Evolutionary conservation across 1,140 invertebrate species (phyloP).

Genomic region (Trachymyrmex cornetzi): DNA sequence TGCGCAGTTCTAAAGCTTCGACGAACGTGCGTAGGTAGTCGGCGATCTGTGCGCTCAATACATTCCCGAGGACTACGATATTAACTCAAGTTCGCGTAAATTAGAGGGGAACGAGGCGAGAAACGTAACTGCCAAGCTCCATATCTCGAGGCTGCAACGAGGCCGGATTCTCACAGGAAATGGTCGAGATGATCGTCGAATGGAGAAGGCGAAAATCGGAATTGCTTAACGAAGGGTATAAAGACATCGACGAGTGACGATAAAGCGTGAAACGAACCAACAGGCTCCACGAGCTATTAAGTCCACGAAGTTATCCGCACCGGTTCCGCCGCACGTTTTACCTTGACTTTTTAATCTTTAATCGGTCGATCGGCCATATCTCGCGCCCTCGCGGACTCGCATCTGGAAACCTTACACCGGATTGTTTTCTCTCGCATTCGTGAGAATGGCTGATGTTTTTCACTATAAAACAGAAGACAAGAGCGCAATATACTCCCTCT

Average conservation of each 20-base stretch:
- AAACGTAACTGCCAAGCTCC: constrained; percentile 15
- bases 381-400: constrained; percentile 26
- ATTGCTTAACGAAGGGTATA: constrained; percentile 48
- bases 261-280: constrained; percentile 52
- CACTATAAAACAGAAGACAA: constrained; percentile 49
- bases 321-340: constrained; percentile 9
- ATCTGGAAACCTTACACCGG: constrained; percentile 66
- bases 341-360: constrained; percentile 24
- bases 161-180: constrained; percentile 25
- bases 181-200: constrained; percentile 24
- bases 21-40: constrained; percentile 51
- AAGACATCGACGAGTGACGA: constrained; percentile 53
- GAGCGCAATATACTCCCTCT: constrained; percentile 55
- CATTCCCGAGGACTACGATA: constrained; percentile 47
- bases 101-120: constrained; percentile 42
- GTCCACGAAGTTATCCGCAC: constrained; percentile 37
- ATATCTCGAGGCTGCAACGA: background rate
- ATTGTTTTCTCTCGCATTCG: constrained; percentile 31
- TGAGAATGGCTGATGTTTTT: constrained; percentile 62
- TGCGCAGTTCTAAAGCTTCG: background rate
- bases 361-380: constrained; percentile 48
- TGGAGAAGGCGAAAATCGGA: constrained; percentile 39
- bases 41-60: constrained; percentile 38
- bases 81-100: constrained; percentile 56
- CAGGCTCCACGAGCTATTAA: constrained; percentile 37